Base-by-base conservation (phyloP, 1,140 invertebrate species). In the Papilio polytes region DNA sequence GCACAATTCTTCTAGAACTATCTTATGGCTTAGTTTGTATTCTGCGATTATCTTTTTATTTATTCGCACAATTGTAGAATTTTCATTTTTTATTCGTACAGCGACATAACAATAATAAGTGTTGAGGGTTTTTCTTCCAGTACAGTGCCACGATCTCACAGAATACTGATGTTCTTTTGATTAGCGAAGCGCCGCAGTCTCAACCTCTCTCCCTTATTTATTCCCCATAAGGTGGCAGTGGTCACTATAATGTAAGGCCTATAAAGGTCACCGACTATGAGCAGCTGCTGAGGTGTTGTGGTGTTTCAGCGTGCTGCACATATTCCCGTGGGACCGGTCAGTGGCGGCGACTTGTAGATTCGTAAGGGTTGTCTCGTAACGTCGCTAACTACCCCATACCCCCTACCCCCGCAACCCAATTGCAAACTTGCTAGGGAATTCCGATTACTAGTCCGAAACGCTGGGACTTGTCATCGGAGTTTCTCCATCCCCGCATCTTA, bases 311-410 rank as follows among this genome's bases (percentile, higher is more conserved):
- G 88, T 94, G 89, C 86, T 95, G 89, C 92, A 94, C 85, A 86
- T 94, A 84, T 94, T 94, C 85, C 93, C 92, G 80, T 94, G 92
- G 94, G 89, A 90, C 84, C 90, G 91, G 90, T 94, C 92, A 90
- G 90, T 95, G 88, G 85, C 86, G 85, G 80, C 87, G 83, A 78
- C 84, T 88, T 83, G 84, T 88, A 86, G 79, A 84, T 83, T 92
- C 84, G 90, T 92, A 92, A 92, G 88, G 82, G 83, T 89, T 88
- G 88, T 80, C 83, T 85, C 83, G 84, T 88, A 84, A 86, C 73
- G 85, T 88, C 80, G 88, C 88, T 90, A 87, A 83, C 80, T 78
- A 53, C 51, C 31, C 72, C 46, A 12, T 36, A 7, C 18, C 20
- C 20, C 18, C 18, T 13, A 9, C 46, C 63, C 26, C 63, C 20